Evolutionary conservation across 2,113 vertebrate species (phyloP).

Genomic region (Triplophysa tibetana): DNA sequence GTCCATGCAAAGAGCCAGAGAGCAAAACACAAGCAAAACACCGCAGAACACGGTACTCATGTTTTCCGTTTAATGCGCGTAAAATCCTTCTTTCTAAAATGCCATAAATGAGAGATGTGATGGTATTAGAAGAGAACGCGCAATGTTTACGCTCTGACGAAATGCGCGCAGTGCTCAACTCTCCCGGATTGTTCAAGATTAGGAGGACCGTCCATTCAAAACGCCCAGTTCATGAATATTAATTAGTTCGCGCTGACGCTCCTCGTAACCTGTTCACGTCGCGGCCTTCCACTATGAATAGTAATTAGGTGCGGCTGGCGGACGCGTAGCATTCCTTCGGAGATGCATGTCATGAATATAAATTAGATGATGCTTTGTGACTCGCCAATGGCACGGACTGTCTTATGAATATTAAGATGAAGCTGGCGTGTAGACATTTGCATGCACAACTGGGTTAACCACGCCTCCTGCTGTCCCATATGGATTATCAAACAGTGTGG

Average conservation of each 20-base stretch:
- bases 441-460: conserved; percentile 18
- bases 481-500: not conserved
- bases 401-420: not conserved
- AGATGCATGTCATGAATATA: not conserved
- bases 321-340: not conserved
- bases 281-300: not conserved
- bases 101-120: not conserved
- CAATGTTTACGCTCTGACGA: conserved; percentile 12
- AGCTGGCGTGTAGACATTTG: not conserved
- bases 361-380: not conserved
- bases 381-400: not conserved
- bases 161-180: too few relatives aligned
- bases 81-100: not conserved
- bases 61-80: conserved; percentile 33
- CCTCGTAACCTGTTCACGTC: not conserved
- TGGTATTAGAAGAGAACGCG: not conserved
- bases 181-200: conserved; percentile 18
- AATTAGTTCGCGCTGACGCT: not conserved
- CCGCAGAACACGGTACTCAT: conserved; percentile 64
- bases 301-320: not conserved
- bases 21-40: conserved; percentile 55
- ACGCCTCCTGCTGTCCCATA: conserved; percentile 11
- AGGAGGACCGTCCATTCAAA: not conserved
- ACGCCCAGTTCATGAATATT: conserved; percentile 40
- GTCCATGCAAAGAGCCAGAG: conserved; percentile 59